A percentile compares a stretch with the other conserved stretches of the same genome.
Evolutionary conservation across 2,888 invertebrate species (phyloP).

Genomic region (Scaptodrosophila latifasciaeformis): DNA sequence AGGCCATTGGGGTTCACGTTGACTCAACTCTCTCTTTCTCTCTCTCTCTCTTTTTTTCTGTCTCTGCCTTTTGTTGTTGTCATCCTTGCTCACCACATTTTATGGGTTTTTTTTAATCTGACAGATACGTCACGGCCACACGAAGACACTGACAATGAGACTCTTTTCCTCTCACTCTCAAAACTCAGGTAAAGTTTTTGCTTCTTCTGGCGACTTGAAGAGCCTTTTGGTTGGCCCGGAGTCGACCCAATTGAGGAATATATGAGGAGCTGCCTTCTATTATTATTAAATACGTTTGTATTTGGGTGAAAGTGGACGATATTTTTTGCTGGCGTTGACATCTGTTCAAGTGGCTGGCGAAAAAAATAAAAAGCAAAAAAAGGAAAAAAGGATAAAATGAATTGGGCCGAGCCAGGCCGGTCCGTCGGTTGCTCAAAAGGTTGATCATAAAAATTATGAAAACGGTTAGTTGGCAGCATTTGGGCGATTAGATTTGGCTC

Average conservation of each 20-base stretch:
- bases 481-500: slow-evolving; percentile 45
- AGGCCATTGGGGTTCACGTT: slow-evolving; percentile 60
- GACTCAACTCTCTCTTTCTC: neutral
- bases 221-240: neutral
- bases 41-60: neutral
- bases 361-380: neutral
- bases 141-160: slow-evolving; percentile 23
- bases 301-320: slow-evolving; percentile 43
- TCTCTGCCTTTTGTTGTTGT: slow-evolving; percentile 31
- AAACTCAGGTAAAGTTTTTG: slow-evolving; percentile 4
- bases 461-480: slow-evolving; percentile 40
- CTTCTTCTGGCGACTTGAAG: neutral
- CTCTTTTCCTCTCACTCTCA: slow-evolving; percentile 3
- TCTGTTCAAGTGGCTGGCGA: slow-evolving; percentile 60
- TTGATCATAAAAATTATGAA: slow-evolving; percentile 39
- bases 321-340: slow-evolving; percentile 48
- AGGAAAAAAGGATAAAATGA: neutral
- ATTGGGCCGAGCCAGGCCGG: no score
- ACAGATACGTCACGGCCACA: slow-evolving; percentile 66
- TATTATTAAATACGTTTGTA: slow-evolving; percentile 63
- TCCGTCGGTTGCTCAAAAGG: slow-evolving; percentile 30
- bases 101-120: slow-evolving; percentile 66
- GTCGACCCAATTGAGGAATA: no score
- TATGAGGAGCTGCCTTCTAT: slow-evolving; percentile 31
- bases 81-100: slow-evolving; percentile 68